Evolutionary conservation across 1,140 invertebrate genomes (phyloP).

Genomic region (Rhopalosiphum padi): DNA sequence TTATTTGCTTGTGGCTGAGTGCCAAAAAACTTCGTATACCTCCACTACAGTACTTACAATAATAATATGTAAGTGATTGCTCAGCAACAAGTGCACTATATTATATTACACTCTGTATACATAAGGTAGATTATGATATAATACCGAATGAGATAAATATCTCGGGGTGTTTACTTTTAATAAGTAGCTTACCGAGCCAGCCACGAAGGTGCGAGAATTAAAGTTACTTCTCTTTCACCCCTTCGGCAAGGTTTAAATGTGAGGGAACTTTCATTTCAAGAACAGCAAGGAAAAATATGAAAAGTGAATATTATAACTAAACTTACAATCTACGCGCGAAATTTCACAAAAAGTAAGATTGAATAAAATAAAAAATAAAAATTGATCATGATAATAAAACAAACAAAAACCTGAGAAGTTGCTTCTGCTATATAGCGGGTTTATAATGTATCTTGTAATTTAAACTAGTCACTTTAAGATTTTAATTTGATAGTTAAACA

Average conservation of each 20-base stretch:
- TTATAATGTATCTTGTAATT: not conserved
- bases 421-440: not conserved
- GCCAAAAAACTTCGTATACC: not conserved
- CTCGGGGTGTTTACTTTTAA: slow-evolving; percentile 52
- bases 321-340: not conserved
- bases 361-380: not conserved
- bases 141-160: not conserved
- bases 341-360: not conserved
- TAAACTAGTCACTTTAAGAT: not conserved
- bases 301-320: not conserved
- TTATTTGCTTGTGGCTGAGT: not conserved
- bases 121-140: slow-evolving; percentile 36
- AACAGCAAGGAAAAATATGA: not conserved
- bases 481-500: not conserved
- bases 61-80: not conserved
- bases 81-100: slow-evolving; percentile 25
- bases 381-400: not conserved
- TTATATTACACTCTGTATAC: slow-evolving; percentile 6
- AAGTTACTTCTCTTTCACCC: slow-evolving; percentile 10
- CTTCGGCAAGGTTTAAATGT: slow-evolving; percentile 33
- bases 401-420: not conserved
- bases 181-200: slow-evolving; percentile 22
- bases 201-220: not conserved
- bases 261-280: not conserved
- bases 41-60: not conserved